A percentile compares a stretch with the other conserved stretches of the same genome.
phyloP scores from a whole-genome alignment of 2,888 invertebrate species.

The Volucella bombylans region DNA sequence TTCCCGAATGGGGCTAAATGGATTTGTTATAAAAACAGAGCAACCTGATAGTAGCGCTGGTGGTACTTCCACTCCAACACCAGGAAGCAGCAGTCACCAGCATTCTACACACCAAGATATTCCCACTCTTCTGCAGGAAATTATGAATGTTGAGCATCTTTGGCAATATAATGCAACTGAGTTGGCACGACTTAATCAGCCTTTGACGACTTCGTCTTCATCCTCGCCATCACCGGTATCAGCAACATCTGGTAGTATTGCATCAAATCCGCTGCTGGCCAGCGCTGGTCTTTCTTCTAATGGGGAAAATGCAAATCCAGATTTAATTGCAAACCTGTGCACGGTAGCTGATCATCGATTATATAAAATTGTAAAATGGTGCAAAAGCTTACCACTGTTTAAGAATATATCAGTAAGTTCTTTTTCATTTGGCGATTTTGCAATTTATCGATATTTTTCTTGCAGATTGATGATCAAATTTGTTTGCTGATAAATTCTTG shows the following conservation, averaged over 20 bases:
- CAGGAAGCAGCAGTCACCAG: conserved; percentile 58
- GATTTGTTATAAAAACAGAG: conserved; percentile 83
- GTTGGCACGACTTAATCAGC: conserved; percentile 85
- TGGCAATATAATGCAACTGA: conserved; percentile 97
- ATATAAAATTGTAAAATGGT: conserved; percentile 99
- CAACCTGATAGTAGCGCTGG: conserved; percentile 77
- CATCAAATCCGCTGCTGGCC: conserved; percentile 84
- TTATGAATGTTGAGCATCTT: conserved; percentile 97
- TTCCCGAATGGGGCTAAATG: conserved; percentile 74
- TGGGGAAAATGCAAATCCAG: conserved; percentile 88
- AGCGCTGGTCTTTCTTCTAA: conserved; percentile 83
- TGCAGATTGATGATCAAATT: conserved; percentile 98
- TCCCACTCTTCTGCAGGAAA: conserved; percentile 86
- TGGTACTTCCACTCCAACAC: conserved; percentile 66
- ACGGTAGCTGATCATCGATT: conserved; percentile 97
- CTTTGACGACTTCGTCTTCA: conserved; percentile 78
- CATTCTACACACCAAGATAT: conserved; percentile 62
- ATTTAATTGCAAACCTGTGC: conserved; percentile 94
- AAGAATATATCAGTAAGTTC: conserved; percentile 94
- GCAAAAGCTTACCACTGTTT: conserved; percentile 97
- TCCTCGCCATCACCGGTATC: conserved; percentile 75
- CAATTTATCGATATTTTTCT: conserved; percentile 45
- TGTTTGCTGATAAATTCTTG: conserved; percentile 98
- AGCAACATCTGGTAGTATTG: conserved; percentile 79
- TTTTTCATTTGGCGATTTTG: background rate